Percentiles rank a stretch among this genome's conserved stretches.
Evolutionary conservation across 2,888 invertebrate genomes (phyloP).

Genomic region (Eucriotettix oculatus): DNA sequence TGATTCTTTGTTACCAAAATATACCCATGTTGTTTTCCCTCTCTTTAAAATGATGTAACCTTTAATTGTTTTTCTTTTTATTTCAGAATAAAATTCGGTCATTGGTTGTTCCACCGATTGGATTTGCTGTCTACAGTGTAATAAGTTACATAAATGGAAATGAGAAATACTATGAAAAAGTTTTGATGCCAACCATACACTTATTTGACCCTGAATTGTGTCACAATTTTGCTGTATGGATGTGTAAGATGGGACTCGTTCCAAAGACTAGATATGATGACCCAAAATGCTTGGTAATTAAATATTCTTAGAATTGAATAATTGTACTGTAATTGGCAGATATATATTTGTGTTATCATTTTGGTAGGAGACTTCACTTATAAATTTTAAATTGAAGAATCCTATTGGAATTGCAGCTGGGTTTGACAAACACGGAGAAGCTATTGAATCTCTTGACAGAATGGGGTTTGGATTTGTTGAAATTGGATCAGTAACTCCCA

Average conservation of each 20-base stretch:
- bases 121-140: too few relatives aligned
- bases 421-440: conserved; percentile 95
- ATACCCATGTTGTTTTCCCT: too few relatives aligned
- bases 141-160: conserved; percentile 31
- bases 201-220: conserved; percentile 64
- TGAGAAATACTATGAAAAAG: conserved; percentile 57
- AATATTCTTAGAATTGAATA: not conserved
- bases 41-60: too few relatives aligned
- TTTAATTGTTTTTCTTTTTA: too few relatives aligned
- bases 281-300: conserved; percentile 43
- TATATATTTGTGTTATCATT: not conserved
- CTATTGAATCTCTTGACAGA: conserved; percentile 58
- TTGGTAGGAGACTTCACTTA: conserved; percentile 48
- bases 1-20: too few relatives aligned
- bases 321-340: not conserved
- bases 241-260: conserved; percentile 59
- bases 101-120: too few relatives aligned
- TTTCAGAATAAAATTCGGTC: too few relatives aligned
- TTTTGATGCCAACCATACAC: conserved; percentile 54
- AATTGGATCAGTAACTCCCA: conserved; percentile 89
- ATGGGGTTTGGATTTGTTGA: conserved; percentile 92
- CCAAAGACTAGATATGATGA: conserved; percentile 42
- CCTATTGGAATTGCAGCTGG: conserved; percentile 98
- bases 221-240: conserved; percentile 59
- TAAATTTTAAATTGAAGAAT: conserved; percentile 58